A percentile compares a stretch with the other conserved stretches of the same genome.
Conservation (phyloP, 2,797 vertebrate species). For the Macrochelys suwanniensis region DNA sequence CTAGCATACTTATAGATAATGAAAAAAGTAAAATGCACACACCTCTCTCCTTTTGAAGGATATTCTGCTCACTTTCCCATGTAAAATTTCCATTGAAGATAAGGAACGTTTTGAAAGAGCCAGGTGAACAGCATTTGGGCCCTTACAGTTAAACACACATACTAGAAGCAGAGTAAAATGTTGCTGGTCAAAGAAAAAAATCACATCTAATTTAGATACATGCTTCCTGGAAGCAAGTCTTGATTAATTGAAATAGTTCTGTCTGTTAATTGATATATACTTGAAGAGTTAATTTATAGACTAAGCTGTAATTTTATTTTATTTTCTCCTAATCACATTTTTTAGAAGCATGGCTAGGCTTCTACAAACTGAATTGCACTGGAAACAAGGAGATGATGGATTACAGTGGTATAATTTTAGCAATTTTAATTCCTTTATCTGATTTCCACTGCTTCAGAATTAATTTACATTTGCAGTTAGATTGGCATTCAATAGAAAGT, state of each 20-base stretch:
- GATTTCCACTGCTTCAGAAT: not conserved
- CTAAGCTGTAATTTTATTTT: not conserved
- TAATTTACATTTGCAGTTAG: not conserved
- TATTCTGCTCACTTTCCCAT: not conserved
- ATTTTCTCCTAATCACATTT: not conserved
- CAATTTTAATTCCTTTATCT: not conserved
- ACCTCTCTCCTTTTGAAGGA: not conserved
- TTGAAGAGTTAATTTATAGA: not conserved
- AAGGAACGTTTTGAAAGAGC: not conserved
- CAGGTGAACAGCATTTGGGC: not conserved
- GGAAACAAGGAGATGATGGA: not conserved
- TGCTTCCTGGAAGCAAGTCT: not conserved
- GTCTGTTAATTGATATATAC: not conserved
- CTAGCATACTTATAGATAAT: not conserved
- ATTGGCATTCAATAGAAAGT: not conserved
- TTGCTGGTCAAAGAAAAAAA: not conserved
- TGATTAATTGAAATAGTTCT: not conserved
- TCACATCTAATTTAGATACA: not conserved
- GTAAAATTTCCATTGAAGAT: not conserved
- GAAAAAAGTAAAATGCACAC: not conserved
- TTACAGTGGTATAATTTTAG: not conserved
- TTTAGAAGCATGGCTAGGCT: not conserved
- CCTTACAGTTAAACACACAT: not conserved
- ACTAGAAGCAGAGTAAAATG: not conserved
- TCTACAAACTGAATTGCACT: not conserved